A percentile compares a stretch with the other conserved stretches of the same genome.
Evolutionary conservation across 2,113 vertebrate genomes (phyloP).

Genomic region (Tylochromis polylepis): DNA sequence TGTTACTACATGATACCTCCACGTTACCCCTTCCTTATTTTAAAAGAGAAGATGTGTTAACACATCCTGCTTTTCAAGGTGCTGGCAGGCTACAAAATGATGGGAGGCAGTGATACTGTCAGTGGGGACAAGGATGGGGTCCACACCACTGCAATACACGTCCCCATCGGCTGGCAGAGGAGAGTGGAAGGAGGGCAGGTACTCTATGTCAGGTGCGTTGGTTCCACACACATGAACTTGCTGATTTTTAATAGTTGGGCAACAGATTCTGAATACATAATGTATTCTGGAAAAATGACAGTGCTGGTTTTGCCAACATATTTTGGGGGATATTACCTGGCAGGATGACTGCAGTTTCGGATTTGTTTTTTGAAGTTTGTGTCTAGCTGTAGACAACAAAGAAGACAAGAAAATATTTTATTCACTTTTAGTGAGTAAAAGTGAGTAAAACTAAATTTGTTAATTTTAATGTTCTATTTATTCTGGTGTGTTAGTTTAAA

Average conservation of each 20-base stretch:
- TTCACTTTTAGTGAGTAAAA: neutral
- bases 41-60: neutral
- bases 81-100: conserved; percentile 86
- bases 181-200: conserved; percentile 80
- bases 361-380: neutral
- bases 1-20: neutral
- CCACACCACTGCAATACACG: conserved; percentile 74
- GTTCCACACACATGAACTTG: neutral
- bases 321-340: neutral
- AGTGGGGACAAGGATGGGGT: conserved; percentile 82
- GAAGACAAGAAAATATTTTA: neutral
- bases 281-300: neutral
- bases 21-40: neutral
- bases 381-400: neutral
- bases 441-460: neutral
- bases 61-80: conserved; percentile 63
- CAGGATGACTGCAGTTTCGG: neutral
- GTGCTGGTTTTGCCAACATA: neutral
- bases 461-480: neutral
- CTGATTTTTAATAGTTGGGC: neutral
- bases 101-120: conserved; percentile 87
- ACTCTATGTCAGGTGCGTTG: conserved; percentile 81
- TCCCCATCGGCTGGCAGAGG: conserved; percentile 87
- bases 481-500: neutral
- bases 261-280: neutral